Percentiles rank a stretch among this genome's conserved stretches.
Conservation (phyloP, 2,888 invertebrate genomes). For the Euzetes globulus region DNA sequence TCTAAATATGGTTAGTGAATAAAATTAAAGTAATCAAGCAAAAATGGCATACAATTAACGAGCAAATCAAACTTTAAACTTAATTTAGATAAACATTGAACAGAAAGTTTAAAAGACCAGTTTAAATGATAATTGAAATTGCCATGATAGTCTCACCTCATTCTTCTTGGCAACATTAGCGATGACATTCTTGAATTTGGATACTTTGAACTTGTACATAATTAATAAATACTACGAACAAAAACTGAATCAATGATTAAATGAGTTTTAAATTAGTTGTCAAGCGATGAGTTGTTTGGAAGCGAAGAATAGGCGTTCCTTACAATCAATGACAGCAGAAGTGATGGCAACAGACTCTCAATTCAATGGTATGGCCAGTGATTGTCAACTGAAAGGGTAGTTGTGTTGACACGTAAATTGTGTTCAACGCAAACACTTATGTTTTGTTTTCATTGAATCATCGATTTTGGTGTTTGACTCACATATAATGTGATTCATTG, state of each 20-base stretch:
- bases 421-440: not conserved
- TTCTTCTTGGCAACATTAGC: slow-evolving; percentile 92
- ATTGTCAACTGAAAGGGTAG: too few relatives aligned
- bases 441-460: not conserved
- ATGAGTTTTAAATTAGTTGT: not conserved
- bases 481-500: not conserved
- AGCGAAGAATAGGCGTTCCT: not conserved
- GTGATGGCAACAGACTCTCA: too few relatives aligned
- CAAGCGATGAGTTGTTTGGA: not conserved
- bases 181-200: slow-evolving; percentile 95
- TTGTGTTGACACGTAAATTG: too few relatives aligned
- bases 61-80: too few relatives aligned
- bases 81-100: too few relatives aligned
- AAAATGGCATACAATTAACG: too few relatives aligned
- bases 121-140: not conserved
- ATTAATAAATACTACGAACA: not conserved
- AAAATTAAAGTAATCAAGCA: too few relatives aligned
- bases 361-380: too few relatives aligned
- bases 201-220: slow-evolving; percentile 72
- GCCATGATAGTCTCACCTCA: slow-evolving; percentile 43
- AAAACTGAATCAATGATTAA: not conserved
- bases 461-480: not conserved
- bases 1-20: too few relatives aligned
- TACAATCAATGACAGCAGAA: not conserved
- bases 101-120: not conserved